These are phyloP conservation scores for Branchinecta sandiegonensis DNA, from an alignment of 2,888 invertebrate species.

Conservation along the genomic window DNA sequence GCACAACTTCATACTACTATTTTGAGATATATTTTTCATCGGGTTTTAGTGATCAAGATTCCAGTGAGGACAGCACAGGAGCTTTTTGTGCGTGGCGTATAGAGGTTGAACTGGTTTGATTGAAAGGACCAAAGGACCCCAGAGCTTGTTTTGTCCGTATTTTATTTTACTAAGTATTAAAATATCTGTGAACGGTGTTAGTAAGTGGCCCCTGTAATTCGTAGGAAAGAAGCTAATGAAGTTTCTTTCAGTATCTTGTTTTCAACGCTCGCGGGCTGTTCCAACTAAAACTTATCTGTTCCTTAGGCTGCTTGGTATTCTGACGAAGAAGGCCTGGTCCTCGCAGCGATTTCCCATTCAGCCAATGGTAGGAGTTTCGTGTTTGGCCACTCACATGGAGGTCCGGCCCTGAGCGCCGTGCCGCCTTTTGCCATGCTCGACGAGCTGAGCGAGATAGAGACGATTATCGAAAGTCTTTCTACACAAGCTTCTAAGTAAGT, in stretches of 20 bases:
- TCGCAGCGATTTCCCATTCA: constrained; percentile 26
- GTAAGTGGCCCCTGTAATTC: too few relatives aligned
- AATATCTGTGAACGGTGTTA: too few relatives aligned
- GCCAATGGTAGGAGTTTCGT: constrained; percentile 18
- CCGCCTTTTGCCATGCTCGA: constrained; percentile 20
- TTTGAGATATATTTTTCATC: too few relatives aligned
- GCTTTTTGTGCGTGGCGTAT: too few relatives aligned
- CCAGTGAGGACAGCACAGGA: too few relatives aligned
- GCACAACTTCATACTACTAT: too few relatives aligned
- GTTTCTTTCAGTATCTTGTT: neutral
- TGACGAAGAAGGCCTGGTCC: constrained; percentile 31
- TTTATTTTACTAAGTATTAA: too few relatives aligned
- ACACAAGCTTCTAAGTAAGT: constrained; percentile 16
- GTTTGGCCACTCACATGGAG: constrained; percentile 22
- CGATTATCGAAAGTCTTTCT: neutral
- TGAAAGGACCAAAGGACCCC: too few relatives aligned
- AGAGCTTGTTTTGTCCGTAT: too few relatives aligned
- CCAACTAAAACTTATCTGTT: constrained; percentile 21
- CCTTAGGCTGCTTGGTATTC: constrained; percentile 33
- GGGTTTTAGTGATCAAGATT: too few relatives aligned
- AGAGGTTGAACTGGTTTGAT: too few relatives aligned
- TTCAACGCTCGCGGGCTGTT: constrained; percentile 17
- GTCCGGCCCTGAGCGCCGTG: constrained; percentile 22
- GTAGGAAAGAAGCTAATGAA: too few relatives aligned
- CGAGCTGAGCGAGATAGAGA: neutral